A percentile compares a stretch with the other conserved stretches of the same genome.
Conservation (phyloP, 2,113 vertebrate species). For the Thalassarche chlororhynchos region DNA sequence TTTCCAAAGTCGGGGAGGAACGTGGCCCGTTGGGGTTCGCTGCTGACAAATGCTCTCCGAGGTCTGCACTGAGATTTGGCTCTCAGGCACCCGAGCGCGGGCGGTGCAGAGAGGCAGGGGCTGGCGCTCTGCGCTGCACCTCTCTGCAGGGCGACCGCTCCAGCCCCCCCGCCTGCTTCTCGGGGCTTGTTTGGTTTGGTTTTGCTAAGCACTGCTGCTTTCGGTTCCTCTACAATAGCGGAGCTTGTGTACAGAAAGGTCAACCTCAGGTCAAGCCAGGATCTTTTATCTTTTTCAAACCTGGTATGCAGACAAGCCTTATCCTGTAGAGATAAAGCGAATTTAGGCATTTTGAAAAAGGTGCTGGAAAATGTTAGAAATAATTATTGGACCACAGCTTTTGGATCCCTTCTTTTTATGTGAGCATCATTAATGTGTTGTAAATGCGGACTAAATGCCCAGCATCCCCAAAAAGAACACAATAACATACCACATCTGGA, state of each 20-base stretch:
- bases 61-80: background rate
- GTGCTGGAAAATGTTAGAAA: background rate
- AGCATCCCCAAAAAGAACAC: background rate
- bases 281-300: slow-evolving; percentile 26
- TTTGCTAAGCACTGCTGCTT: slow-evolving; percentile 63
- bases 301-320: slow-evolving; percentile 39
- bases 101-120: background rate
- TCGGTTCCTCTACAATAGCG: slow-evolving; percentile 61
- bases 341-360: slow-evolving; percentile 4
- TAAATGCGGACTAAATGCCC: background rate
- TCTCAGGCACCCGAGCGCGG: rapidly evolving
- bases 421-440: background rate
- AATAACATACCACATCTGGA: slow-evolving; percentile 37
- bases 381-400: background rate
- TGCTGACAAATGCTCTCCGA: rapidly evolving
- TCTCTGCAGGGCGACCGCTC: background rate
- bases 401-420: background rate
- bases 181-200: slow-evolving; percentile 49
- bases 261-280: slow-evolving; percentile 58
- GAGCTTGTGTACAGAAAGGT: slow-evolving; percentile 52
- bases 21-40: rapidly evolving
- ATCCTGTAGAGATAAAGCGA: background rate
- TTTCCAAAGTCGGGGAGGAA: background rate
- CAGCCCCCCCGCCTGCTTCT: background rate
- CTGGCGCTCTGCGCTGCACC: background rate